phyloP scores from a whole-genome alignment of 2,113 vertebrate genomes.

The Pygoscelis antarcticus region DNA sequence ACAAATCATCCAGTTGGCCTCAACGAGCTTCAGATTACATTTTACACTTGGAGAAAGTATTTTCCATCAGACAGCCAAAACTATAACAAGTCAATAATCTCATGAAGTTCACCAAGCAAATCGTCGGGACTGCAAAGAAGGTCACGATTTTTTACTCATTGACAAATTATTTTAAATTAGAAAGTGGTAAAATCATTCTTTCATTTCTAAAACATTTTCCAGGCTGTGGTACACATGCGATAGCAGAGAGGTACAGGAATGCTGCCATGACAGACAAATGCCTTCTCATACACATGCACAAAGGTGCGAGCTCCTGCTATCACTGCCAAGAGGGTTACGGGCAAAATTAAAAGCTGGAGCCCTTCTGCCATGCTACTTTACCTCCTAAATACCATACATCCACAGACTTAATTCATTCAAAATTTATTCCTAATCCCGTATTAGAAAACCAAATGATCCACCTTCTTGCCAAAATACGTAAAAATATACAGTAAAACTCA shows the following conservation, averaged over 20 bases:
- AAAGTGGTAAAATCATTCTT: background rate
- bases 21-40: background rate
- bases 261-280: background rate
- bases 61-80: background rate
- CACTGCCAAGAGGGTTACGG: background rate
- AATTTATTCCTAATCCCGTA: background rate
- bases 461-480: background rate
- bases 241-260: background rate
- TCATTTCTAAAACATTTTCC: background rate
- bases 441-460: background rate
- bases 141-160: background rate
- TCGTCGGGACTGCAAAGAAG: background rate
- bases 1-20: background rate
- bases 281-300: fast-evolving
- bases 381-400: background rate
- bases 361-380: background rate
- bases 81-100: background rate
- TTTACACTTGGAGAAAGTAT: background rate
- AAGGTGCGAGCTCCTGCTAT: background rate
- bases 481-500: background rate
- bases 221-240: fast-evolving
- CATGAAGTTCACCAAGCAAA: background rate
- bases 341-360: background rate
- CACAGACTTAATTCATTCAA: background rate
- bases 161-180: background rate